Evolutionary conservation across 64 coral and sea anemone genomes (phyloP), one percentile per base, ranked within the genome.

Genomic region (Porites lutea): DNA sequence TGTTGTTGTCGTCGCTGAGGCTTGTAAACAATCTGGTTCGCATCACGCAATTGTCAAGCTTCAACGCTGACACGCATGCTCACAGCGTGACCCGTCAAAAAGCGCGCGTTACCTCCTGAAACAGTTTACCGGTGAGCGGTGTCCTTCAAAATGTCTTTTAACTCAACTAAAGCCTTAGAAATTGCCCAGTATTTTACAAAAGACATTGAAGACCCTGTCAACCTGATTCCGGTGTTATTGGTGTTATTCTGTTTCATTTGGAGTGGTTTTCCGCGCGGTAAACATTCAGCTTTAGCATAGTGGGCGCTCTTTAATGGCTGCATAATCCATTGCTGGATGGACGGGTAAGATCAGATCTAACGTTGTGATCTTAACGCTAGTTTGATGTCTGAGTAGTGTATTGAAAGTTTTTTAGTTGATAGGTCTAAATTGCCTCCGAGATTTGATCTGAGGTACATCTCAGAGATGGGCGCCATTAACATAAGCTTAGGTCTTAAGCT

Each of bases 251-350:
- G 97, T 86, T 88, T 98, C 18, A 6, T 71, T 27, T 93, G 81
- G 94, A 77, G 52, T 79, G 97, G 97, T 89, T 63, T 92, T 37
- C 94, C 97, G 13, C 71, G 77, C 9, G 91, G 97, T 8, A 83
- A 83, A 48, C 87, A 75, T 7, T 76, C 74, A 8, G 66, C 63
- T 5, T 60, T 92, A 13, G 94, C 97, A 2, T 82, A 64, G 48
- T 98, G 97, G 97, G 97, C 94, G 1, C 81, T 98, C 4, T 88
- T 98, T 55, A 98, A 98, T 86, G 97, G 73, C 21, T 98, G 96
- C 59, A 81, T 98, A 14, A 98, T 98, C 58, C 96, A 98, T 65
- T 90, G 87, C 44, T 98, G 94, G 94, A 93, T 98, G 96, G 96
- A 98, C 13, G 97, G 91, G 97, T 98, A 53, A 89, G 97, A 10